Evolutionary conservation across 2,113 vertebrate genomes (phyloP).

Genomic region (Proteles cristata): DNA sequence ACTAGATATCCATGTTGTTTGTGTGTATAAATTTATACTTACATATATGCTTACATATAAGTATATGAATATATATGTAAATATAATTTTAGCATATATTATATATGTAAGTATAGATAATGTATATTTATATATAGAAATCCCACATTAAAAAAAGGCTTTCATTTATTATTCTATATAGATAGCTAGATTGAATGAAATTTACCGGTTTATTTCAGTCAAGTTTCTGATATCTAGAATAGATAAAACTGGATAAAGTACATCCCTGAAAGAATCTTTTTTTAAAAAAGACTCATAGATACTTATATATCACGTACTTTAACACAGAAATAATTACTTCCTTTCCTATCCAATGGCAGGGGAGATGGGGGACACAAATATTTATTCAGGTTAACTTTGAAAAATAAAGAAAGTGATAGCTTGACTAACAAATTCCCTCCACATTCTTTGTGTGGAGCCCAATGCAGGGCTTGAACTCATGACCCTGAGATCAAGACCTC

Average conservation of each 20-base stretch:
- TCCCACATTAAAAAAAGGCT: background rate
- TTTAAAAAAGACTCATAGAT: background rate
- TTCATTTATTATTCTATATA: background rate
- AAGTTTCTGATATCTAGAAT: background rate
- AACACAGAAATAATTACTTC: background rate
- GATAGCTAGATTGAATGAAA: background rate
- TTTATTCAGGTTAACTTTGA: constrained; percentile 18
- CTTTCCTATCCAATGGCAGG: background rate
- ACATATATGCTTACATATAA: background rate
- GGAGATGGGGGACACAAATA: background rate
- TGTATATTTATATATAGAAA: background rate
- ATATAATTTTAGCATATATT: background rate
- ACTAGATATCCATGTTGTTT: background rate
- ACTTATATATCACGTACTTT: background rate
- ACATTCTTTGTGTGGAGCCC: background rate
- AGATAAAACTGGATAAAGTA: background rate
- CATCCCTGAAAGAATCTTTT: background rate
- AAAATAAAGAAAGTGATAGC: background rate
- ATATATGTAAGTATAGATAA: background rate
- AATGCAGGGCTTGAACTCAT: no score
- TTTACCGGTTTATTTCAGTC: background rate
- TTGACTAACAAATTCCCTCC: background rate
- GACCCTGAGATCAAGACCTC: no score
- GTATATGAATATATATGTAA: background rate
- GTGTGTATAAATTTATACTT: background rate